phyloP scores from a whole-genome alignment of 2,113 vertebrate species.

The Abramis brama region DNA sequence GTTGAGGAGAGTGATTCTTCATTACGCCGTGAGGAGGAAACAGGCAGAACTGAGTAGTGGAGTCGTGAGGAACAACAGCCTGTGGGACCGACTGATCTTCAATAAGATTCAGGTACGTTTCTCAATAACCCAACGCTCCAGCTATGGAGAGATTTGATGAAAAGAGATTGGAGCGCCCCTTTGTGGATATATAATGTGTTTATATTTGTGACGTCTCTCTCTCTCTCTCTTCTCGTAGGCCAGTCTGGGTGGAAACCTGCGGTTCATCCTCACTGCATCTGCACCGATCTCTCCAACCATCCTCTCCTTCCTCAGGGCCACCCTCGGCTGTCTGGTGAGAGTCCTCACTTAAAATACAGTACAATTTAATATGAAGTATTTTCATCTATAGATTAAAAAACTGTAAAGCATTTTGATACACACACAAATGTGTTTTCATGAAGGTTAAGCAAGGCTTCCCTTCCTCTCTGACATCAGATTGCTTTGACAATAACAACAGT shows the following conservation, averaged over 20 bases:
- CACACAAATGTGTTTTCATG: too few species aligned
- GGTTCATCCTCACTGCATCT: constrained; percentile 77
- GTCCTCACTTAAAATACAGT: neutral
- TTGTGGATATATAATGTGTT: neutral
- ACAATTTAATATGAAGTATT: too few species aligned
- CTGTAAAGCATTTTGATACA: too few species aligned
- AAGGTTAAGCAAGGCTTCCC: too few species aligned
- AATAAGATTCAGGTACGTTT: constrained; percentile 76
- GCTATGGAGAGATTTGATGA: neutral
- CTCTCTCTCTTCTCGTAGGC: constrained; percentile 59
- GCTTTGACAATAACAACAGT: too few species aligned
- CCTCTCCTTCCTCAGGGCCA: constrained; percentile 79
- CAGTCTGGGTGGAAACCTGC: constrained; percentile 76
- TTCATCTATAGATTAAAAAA: too few species aligned
- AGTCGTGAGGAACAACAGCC: constrained; percentile 77
- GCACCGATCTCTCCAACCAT: constrained; percentile 79
- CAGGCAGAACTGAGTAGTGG: constrained; percentile 79
- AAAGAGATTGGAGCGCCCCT: neutral
- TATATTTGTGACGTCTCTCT: neutral
- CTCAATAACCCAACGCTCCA: neutral
- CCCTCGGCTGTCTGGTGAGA: constrained; percentile 75
- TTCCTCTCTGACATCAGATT: too few species aligned
- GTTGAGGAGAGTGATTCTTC: constrained; percentile 71
- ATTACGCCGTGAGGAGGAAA: constrained; percentile 77
- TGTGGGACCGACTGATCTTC: constrained; percentile 81